Evolutionary conservation across 2,113 vertebrate genomes (phyloP).

Genomic region (Asarcornis scutulata): DNA sequence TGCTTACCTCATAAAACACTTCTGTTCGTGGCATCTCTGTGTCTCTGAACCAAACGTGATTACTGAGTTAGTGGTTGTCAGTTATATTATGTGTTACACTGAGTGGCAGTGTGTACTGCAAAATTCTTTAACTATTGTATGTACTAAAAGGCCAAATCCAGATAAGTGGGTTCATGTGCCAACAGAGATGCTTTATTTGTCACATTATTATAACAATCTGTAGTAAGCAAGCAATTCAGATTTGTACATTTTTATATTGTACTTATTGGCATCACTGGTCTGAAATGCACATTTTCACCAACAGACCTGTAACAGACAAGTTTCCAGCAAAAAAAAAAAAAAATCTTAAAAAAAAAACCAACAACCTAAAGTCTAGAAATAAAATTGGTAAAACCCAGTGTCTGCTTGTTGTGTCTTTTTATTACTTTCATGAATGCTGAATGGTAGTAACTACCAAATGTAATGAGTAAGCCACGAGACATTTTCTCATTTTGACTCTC

Average conservation of each 20-base stretch:
- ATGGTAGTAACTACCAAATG: background rate
- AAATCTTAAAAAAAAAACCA: constrained; percentile 58
- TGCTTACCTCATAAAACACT: constrained; percentile 83
- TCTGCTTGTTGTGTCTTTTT: background rate
- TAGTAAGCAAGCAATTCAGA: constrained; percentile 73
- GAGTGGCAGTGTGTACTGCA: constrained; percentile 59
- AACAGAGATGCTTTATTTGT: constrained; percentile 74
- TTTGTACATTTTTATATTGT: constrained; percentile 73
- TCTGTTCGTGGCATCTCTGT: constrained; percentile 73
- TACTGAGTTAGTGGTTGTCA: constrained; percentile 63
- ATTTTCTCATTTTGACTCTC: background rate
- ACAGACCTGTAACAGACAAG: constrained; percentile 82
- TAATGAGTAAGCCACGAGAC: background rate
- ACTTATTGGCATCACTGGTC: constrained; percentile 80
- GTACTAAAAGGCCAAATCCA: constrained; percentile 79
- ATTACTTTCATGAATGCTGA: background rate
- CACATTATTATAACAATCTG: constrained; percentile 74
- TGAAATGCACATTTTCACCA: constrained; percentile 86
- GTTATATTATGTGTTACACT: constrained; percentile 67
- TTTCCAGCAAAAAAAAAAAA: constrained; percentile 74
- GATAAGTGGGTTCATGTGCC: constrained; percentile 71
- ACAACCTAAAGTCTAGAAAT: constrained; percentile 81
- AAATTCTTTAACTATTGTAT: constrained; percentile 52
- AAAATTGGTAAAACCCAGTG: constrained; percentile 79
- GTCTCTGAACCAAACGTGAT: constrained; percentile 76